Conservation (phyloP, 2,888 invertebrate genomes). For the Folsomia candida region DNA sequence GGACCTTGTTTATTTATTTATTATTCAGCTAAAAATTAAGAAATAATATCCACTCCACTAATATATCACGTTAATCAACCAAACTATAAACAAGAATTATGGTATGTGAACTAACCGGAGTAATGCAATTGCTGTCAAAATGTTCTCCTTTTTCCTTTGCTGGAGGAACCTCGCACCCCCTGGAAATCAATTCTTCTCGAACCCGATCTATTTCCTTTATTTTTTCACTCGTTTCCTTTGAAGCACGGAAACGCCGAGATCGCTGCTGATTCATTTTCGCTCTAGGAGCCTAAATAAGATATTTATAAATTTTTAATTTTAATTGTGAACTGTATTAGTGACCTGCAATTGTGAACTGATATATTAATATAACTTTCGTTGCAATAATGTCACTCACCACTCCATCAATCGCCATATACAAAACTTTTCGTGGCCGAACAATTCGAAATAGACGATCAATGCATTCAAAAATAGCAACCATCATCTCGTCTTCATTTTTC, state of each 20-base stretch:
- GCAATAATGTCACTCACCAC: conserved; percentile 63
- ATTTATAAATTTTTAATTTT: too few relatives aligned
- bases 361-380: too few relatives aligned
- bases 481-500: conserved; percentile 99
- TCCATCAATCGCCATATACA: conserved; percentile 99
- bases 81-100: too few relatives aligned
- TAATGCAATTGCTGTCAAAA: conserved; percentile 99
- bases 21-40: too few relatives aligned
- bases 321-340: too few relatives aligned
- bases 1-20: too few relatives aligned
- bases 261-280: conserved; percentile 99
- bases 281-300: conserved; percentile 72
- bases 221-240: conserved; percentile 90
- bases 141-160: conserved; percentile 88
- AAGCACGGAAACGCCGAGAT: conserved; percentile 91
- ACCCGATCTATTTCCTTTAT: conserved; percentile 78
- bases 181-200: conserved; percentile 68
- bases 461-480: conserved; percentile 98
- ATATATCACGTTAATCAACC: too few relatives aligned
- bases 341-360: conserved; percentile 10
- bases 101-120: too few relatives aligned
- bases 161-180: conserved; percentile 75
- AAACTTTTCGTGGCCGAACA: conserved; percentile 82
- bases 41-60: too few relatives aligned
- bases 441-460: conserved; percentile 92